Percentiles rank a stretch among this genome's conserved stretches.
Conservation (phyloP, 1,140 invertebrate species). For the Alviniconcha marisindica region DNA sequence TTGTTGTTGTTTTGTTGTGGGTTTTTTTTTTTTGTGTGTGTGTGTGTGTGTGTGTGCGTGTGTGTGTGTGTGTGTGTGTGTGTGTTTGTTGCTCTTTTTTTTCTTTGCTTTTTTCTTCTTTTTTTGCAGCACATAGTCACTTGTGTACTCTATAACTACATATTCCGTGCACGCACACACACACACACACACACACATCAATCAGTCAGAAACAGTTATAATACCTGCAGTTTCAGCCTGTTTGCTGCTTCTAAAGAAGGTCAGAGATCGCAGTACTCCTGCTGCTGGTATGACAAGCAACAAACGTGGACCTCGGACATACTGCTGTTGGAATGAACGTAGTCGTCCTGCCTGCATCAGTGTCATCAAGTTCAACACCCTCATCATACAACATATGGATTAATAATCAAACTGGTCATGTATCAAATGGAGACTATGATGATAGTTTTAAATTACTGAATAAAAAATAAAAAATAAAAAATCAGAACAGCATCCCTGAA, state of each 20-base stretch:
- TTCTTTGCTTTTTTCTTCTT: too few species aligned
- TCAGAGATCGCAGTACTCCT: neutral
- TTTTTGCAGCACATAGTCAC: neutral
- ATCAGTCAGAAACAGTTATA: neutral
- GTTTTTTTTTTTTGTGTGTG: too few species aligned
- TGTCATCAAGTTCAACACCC: neutral
- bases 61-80: too few species aligned
- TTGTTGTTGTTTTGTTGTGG: too few species aligned
- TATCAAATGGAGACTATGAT: too few species aligned
- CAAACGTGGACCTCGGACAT: neutral
- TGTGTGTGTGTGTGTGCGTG: too few species aligned
- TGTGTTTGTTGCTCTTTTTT: too few species aligned
- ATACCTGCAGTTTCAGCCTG: neutral
- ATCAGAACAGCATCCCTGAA: neutral
- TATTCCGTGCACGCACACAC: neutral
- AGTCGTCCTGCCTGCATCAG: neutral
- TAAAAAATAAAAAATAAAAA: neutral
- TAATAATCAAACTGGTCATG: too few species aligned
- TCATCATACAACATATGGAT: neutral
- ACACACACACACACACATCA: conserved; percentile 15
- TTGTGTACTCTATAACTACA: neutral
- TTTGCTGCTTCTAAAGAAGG: conserved; percentile 4
- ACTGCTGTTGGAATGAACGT: neutral
- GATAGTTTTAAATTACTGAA: too few species aligned
- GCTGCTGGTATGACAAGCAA: conserved; percentile 20